Base-by-base conservation (phyloP, 2,888 invertebrate genomes). In the Tryphoninae sp. region DNA sequence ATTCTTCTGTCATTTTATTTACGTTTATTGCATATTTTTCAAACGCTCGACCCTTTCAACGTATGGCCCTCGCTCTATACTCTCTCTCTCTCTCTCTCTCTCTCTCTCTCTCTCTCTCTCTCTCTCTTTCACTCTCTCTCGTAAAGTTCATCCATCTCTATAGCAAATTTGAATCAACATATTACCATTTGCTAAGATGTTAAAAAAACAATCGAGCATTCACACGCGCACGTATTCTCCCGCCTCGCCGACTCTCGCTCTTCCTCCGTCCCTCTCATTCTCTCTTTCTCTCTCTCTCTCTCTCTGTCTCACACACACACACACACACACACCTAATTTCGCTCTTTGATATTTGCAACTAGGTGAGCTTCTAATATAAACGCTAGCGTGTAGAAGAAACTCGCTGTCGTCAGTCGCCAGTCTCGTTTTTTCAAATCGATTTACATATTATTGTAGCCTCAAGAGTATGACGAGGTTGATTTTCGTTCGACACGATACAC, bases 151-250 rank as follows among this genome's bases (percentile, higher is more conserved):
- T 45, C 45, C 11, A 45, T 45, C 13, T 13, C 45, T 45, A 45
- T 45, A 45, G 45, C 45, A 45, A 45, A 45, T 45, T 33, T 85
- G 67, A 80, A 78, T 78, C 78, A 84, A 78, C 84, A 83, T 83
- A 80, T 77, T 69, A 55, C 81, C 65, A 84, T 69, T 71, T 81
- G 81, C 53, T 81, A 68, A 75, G 72, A 83, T 75, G 78, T 83
- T 45, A 13, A 45, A 45, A 45, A 45, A 45, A 45, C 45, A 45
- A 45, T 45, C 45, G 13, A 45, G 45, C 45, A 45, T 45, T 13
- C 71, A 19, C 49, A 45, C n/a, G 40, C 33, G 33, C 33, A 33
- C 33, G 3, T 45, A 49, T n/a, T 51, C n/a, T 51, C 22, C 19
- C 19, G 1, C 19, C 19, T 19, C 19, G 19, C 19, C 19, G 19